Evolutionary conservation across 2,113 vertebrate species (phyloP).

Genomic region (Grallaria varia): DNA sequence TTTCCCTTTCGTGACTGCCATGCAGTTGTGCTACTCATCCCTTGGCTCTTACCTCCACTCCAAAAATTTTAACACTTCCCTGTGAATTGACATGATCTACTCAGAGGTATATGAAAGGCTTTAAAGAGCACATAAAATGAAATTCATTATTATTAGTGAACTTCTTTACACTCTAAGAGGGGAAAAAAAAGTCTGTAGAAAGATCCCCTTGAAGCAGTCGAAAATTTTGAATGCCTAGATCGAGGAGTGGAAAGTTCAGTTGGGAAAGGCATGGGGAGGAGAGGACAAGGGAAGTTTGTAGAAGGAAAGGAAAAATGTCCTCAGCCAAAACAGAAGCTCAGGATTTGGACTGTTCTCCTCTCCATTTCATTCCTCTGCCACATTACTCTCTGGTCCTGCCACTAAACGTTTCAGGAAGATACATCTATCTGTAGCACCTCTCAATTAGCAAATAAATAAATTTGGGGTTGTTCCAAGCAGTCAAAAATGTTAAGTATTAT

Average conservation of each 20-base stretch:
- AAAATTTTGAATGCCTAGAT: background rate
- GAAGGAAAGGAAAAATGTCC: background rate
- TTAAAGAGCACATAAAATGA: background rate
- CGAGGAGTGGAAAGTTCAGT: background rate
- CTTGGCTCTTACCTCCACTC: background rate
- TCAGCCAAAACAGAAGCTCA: conserved; percentile 1
- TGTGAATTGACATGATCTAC: background rate
- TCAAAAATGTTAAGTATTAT: background rate
- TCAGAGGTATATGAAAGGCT: background rate
- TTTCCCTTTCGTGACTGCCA: background rate
- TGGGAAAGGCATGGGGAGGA: background rate
- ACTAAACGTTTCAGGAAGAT: background rate
- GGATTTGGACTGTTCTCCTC: background rate
- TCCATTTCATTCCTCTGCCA: background rate
- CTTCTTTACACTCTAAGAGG: background rate
- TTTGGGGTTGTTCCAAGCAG: background rate
- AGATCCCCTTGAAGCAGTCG: background rate
- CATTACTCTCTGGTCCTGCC: background rate
- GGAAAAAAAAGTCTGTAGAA: background rate
- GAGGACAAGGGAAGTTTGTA: background rate
- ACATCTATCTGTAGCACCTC: background rate
- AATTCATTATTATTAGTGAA: background rate
- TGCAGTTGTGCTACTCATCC: background rate
- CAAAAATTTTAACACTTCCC: background rate
- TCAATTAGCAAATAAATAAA: background rate